These are phyloP conservation scores for Galbula dea DNA, from an alignment of 2,113 vertebrate species.

Conservation along the genomic window DNA sequence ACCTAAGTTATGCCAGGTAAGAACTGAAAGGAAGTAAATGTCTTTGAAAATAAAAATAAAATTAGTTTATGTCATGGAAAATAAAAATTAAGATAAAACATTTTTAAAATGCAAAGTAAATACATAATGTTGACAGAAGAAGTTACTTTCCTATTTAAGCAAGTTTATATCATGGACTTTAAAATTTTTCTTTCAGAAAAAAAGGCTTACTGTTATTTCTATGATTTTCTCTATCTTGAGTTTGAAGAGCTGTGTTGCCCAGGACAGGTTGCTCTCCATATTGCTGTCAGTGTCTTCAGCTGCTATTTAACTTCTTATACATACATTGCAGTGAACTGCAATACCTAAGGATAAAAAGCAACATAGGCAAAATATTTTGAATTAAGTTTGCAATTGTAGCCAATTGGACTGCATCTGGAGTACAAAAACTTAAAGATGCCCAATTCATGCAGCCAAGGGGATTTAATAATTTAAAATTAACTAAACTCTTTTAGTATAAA, in stretches of 20 bases:
- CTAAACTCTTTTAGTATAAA: conserved; percentile 69
- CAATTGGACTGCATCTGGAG: background rate
- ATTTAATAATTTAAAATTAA: conserved; percentile 74
- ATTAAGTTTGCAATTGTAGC: background rate
- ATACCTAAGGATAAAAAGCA: background rate
- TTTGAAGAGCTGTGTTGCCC: background rate
- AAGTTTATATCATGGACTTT: background rate
- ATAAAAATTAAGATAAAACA: background rate
- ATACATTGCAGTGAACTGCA: no score
- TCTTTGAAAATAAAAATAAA: background rate
- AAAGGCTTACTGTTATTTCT: background rate
- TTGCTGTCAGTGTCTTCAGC: background rate
- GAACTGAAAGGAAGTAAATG: background rate
- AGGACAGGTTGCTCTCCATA: background rate
- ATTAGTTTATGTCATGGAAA: background rate
- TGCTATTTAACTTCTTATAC: background rate
- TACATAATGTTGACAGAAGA: background rate
- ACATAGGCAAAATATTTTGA: background rate
- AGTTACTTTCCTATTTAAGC: background rate
- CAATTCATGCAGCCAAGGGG: conserved; percentile 27
- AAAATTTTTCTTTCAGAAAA: background rate
- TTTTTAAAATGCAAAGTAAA: background rate
- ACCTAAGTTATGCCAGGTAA: background rate
- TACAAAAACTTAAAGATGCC: conserved; percentile 35
- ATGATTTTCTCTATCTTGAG: background rate